Evolutionary conservation across 2,113 vertebrate genomes (phyloP).

Genomic region (Rutilus rutilus): DNA sequence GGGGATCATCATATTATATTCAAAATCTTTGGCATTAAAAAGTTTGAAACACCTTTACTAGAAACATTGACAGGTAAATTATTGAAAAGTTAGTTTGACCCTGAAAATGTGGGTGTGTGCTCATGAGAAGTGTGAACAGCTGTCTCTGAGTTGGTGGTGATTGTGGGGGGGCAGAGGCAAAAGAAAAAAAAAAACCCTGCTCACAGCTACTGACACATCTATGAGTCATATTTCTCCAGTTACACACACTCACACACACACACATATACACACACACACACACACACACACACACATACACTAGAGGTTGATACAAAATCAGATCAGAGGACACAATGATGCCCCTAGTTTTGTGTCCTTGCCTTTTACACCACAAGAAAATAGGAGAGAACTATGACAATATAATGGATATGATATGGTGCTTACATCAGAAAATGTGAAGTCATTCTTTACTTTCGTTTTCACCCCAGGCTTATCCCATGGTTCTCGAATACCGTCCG

Average conservation of each 20-base stretch:
- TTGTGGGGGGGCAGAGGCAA: conserved; percentile 34
- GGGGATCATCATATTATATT: neutral
- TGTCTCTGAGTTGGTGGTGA: conserved; percentile 34
- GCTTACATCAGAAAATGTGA: neutral
- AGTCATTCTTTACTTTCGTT: conserved; percentile 9
- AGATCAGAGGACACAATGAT: conserved; percentile 24
- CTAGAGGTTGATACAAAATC: conserved; percentile 6
- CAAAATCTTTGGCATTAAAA: neutral
- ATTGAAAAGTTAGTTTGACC: conserved; percentile 24
- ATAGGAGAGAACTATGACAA: neutral
- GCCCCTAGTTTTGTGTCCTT: neutral
- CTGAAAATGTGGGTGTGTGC: neutral
- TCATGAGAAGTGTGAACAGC: conserved; percentile 48
- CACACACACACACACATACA: conserved; percentile 11
- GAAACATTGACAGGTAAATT: neutral
- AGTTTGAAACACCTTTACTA: neutral
- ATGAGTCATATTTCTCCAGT: conserved; percentile 56
- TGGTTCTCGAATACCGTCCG: conserved; percentile 90
- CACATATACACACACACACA: too few species aligned
- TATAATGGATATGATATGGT: neutral
- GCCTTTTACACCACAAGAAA: neutral
- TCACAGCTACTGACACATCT: conserved; percentile 46
- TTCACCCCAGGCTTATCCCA: conserved; percentile 83
- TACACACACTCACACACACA: conserved; percentile 6
- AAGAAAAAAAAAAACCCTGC: conserved; percentile 9